Evolutionary conservation across 2,888 invertebrate genomes (phyloP).

Genomic region (Dendrolimus houi): DNA sequence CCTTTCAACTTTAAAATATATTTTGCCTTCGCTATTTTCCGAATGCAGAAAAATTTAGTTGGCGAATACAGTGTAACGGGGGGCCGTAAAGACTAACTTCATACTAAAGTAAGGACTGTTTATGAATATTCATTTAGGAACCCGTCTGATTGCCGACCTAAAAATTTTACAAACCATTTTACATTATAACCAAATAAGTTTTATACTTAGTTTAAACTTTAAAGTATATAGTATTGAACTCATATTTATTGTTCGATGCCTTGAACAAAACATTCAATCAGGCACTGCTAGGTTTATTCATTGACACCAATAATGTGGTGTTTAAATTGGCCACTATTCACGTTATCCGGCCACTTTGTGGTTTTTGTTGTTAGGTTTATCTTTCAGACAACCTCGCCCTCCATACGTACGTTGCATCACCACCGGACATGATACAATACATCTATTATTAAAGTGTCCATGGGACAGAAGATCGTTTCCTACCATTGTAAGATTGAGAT

Average conservation of each 20-base stretch:
- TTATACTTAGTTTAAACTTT: no score
- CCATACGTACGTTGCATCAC: conserved; percentile 24
- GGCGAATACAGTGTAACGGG: neutral
- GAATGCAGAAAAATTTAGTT: neutral
- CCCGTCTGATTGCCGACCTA: neutral
- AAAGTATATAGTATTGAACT: no score
- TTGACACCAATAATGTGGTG: neutral
- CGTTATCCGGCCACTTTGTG: conserved; percentile 4
- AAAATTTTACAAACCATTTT: no score
- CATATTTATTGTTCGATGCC: no score
- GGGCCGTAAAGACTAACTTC: no score
- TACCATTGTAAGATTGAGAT: conserved; percentile 22
- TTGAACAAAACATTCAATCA: no score
- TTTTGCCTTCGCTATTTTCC: neutral
- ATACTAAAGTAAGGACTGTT: neutral
- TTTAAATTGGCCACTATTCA: neutral
- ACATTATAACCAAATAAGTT: no score
- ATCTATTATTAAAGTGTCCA: conserved; percentile 32
- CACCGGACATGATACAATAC: conserved; percentile 33
- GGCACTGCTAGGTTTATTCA: neutral
- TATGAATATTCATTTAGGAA: neutral
- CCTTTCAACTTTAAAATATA: no score
- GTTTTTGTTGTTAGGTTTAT: conserved; percentile 6
- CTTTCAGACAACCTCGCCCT: conserved; percentile 23
- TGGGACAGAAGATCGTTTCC: conserved; percentile 25